Evolutionary conservation across 2,797 vertebrate genomes (phyloP).

Genomic region (Aotus griseimembra): DNA sequence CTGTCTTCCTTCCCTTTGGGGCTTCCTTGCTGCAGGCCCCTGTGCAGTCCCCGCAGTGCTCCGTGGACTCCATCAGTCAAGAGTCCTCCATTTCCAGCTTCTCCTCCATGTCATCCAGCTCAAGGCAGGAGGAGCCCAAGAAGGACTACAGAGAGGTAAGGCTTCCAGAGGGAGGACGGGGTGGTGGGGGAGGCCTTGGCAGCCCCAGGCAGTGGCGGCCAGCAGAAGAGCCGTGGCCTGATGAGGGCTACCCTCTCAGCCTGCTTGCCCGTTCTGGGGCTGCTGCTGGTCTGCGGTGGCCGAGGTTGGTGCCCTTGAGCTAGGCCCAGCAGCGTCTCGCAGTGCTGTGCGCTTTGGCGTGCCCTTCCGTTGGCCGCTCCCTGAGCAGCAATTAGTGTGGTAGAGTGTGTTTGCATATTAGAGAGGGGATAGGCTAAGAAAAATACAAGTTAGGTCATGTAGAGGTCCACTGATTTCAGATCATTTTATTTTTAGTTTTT

Average conservation of each 20-base stretch:
- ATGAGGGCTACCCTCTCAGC: fast-evolving
- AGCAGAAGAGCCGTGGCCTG: fast-evolving
- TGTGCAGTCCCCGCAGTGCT: slow-evolving; percentile 85
- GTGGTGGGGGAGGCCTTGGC: fast-evolving
- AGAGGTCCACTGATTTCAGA: neutral
- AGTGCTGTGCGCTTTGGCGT: neutral
- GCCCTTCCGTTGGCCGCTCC: neutral
- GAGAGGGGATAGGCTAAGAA: neutral
- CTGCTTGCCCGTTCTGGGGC: neutral
- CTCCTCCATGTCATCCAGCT: slow-evolving; percentile 87
- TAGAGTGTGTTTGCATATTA: neutral
- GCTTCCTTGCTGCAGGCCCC: slow-evolving; percentile 84
- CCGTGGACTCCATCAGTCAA: slow-evolving; percentile 90
- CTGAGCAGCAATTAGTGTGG: neutral
- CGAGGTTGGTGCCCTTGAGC: neutral
- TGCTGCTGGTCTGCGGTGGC: fast-evolving
- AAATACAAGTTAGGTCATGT: neutral
- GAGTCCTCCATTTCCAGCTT: slow-evolving; percentile 92
- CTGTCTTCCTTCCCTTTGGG: neutral
- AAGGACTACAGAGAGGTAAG: slow-evolving; percentile 92
- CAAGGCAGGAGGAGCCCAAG: slow-evolving; percentile 85
- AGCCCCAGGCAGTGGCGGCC: fast-evolving
- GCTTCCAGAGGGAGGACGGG: fast-evolving
- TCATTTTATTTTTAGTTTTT: neutral
- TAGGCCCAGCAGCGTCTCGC: neutral